Evolutionary conservation across 2,113 vertebrate genomes (phyloP).

Genomic region (Eleginops maclovinus): DNA sequence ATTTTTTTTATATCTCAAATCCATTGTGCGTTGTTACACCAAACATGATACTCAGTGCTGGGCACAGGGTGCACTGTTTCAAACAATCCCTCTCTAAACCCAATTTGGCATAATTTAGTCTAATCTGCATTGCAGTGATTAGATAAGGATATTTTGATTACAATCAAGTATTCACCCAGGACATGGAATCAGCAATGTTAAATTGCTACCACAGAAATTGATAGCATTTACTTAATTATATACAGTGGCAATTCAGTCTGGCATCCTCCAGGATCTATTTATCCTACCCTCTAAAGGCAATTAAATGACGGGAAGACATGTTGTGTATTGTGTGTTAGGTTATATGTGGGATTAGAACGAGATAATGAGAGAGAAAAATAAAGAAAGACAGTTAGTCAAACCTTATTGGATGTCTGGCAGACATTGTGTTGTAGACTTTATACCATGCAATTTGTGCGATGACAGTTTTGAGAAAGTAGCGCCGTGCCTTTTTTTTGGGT

Average conservation of each 20-base stretch:
- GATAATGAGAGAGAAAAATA: constrained; percentile 23
- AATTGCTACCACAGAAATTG: constrained; percentile 17
- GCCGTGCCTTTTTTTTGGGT: constrained; percentile 29
- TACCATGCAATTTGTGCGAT: constrained; percentile 11
- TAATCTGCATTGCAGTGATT: constrained; percentile 47
- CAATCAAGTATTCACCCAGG: constrained; percentile 49
- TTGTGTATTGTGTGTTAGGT: constrained; percentile 24
- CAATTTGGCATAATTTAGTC: constrained; percentile 37
- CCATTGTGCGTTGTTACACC: constrained; percentile 37
- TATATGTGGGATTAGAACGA: constrained; percentile 20
- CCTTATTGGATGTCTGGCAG: constrained; percentile 9
- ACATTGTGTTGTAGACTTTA: constrained; percentile 14
- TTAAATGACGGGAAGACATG: constrained; percentile 34
- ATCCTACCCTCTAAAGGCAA: constrained; percentile 38
- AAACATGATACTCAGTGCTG: constrained; percentile 10
- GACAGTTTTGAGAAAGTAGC: constrained; percentile 9
- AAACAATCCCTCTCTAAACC: constrained; percentile 18
- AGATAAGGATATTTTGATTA: constrained; percentile 46
- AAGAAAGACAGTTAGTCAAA: constrained; percentile 32
- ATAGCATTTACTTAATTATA: constrained; percentile 40
- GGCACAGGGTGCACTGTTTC: not conserved
- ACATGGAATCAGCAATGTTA: constrained; percentile 31
- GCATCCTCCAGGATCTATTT: constrained; percentile 30
- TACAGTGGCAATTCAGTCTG: constrained; percentile 28
- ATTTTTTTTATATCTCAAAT: constrained; percentile 1